Conservation (phyloP, 2,797 vertebrate species). For the Rhyacichthys aspro region DNA sequence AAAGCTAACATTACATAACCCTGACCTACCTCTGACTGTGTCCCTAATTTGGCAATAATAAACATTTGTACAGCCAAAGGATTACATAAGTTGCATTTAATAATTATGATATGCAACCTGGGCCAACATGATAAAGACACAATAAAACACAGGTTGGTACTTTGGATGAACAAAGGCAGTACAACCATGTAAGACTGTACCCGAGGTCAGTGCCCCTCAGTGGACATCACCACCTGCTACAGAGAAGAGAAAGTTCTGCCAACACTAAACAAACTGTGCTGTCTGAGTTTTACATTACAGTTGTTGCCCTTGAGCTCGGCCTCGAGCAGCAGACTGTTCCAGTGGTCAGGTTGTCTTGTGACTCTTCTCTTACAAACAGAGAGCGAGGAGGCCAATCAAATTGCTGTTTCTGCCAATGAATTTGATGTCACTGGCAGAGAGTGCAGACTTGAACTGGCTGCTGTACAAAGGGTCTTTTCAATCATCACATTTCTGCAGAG, state of each 20-base stretch:
- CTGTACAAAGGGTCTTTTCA: constrained; percentile 70
- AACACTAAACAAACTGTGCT: constrained; percentile 7
- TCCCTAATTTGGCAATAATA: too few species aligned
- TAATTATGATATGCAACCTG: too few species aligned
- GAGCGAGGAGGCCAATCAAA: constrained; percentile 58
- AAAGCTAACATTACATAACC: too few species aligned
- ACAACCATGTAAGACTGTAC: too few species aligned
- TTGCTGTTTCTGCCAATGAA: constrained; percentile 53
- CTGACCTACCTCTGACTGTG: too few species aligned
- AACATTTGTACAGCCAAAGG: too few species aligned
- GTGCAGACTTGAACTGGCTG: constrained; percentile 40
- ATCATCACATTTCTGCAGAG: constrained; percentile 60
- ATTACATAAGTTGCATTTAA: too few species aligned
- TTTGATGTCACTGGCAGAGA: constrained; percentile 57
- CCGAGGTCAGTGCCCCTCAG: constrained; percentile 11
- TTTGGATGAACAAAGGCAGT: too few species aligned
- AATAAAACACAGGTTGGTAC: not conserved
- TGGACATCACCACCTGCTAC: constrained; percentile 31
- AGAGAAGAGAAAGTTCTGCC: constrained; percentile 7
- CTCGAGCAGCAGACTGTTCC: constrained; percentile 29
- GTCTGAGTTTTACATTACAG: constrained; percentile 17
- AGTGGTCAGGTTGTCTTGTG: constrained; percentile 58
- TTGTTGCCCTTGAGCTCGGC: not conserved
- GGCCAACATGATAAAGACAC: not conserved
- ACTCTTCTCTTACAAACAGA: constrained; percentile 57